phyloP scores from a whole-genome alignment of 2,888 invertebrate species.

The Dryobota labecula region DNA sequence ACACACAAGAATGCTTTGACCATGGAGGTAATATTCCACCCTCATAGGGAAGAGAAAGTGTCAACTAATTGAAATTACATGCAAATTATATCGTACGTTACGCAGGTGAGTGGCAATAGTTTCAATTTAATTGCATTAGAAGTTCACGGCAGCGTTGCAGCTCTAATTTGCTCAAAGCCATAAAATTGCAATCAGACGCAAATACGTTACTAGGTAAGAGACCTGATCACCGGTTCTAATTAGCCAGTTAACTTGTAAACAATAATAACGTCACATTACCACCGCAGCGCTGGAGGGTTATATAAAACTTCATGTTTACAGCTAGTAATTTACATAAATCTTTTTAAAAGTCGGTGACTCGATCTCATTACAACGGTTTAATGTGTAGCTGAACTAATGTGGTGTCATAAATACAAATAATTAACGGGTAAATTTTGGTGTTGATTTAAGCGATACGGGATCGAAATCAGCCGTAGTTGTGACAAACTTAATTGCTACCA shows the following conservation, averaged over 20 bases:
- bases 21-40: constrained; percentile 6
- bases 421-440: constrained; percentile 3
- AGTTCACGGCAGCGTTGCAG: constrained; percentile 46
- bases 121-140: constrained; percentile 58
- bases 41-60: constrained; percentile 18
- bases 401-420: constrained; percentile 34
- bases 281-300: constrained; percentile 12
- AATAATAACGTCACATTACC: constrained; percentile 46
- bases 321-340: constrained; percentile 61
- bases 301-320: constrained; percentile 57
- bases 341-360: constrained; percentile 44
- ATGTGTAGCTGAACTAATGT: constrained; percentile 21
- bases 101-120: constrained; percentile 32
- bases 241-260: constrained; percentile 53
- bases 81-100: constrained; percentile 36
- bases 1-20: constrained; percentile 36
- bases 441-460: constrained; percentile 2
- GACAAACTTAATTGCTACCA: not conserved
- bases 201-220: constrained; percentile 47
- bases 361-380: constrained; percentile 30
- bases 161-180: constrained; percentile 63
- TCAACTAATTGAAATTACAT: constrained; percentile 45
- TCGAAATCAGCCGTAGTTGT: not conserved
- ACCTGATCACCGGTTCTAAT: constrained; percentile 53
- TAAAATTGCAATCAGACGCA: constrained; percentile 64